Evolutionary conservation across 2,888 invertebrate genomes (phyloP), one percentile per base, ranked within the genome.

Genomic region (Cheilosia vulpina): DNA sequence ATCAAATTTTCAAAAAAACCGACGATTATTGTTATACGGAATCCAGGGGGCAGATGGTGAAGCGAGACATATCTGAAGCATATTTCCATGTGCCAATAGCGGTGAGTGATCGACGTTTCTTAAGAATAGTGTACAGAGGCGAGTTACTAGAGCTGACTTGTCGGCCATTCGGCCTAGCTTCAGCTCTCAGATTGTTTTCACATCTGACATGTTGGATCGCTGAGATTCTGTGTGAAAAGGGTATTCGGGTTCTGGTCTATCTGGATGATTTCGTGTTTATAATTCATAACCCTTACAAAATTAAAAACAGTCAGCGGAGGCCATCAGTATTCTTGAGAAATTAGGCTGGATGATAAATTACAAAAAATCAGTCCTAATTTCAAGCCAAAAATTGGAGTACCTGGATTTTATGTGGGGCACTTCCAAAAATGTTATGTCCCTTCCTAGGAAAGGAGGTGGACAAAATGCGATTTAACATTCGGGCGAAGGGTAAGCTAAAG

Each of bases 171-270:
- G 53, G 62, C 7, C 53, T 62, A 2, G 7, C 72, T 5, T 72
- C 53, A 19, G 60, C 60, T 15, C 17, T 38, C 11, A 69, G 47
- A 31, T 0, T 69, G 19, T 47, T 69, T 21, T 69, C 69, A 27
- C 47, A 52, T 13, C 34, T 52, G 4, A 60, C 50, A 17, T 58
- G 62, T 27, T 57, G 66, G 65, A 52, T 73, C 31, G 62, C 73
- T 27, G 73, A 73, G 63, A 55, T 73, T n/a, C 63, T 63, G 4
- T 63, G 73, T 24, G 52, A 41, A 17, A 41, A 9, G 19, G 55
- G 65, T 24, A 53, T 77, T n/a, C 58, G 68, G 21, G 58, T 58
- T 7, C 7, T 76, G 5, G 50, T 76, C 7, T 76, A 76, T 24
- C 13, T 76, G 17, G 76, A 76, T 50, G 66, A 76, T 13, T 76